These are phyloP conservation scores for Nerophis ophidion DNA, from an alignment of 2,113 vertebrate species.

Conservation along the genomic window DNA sequence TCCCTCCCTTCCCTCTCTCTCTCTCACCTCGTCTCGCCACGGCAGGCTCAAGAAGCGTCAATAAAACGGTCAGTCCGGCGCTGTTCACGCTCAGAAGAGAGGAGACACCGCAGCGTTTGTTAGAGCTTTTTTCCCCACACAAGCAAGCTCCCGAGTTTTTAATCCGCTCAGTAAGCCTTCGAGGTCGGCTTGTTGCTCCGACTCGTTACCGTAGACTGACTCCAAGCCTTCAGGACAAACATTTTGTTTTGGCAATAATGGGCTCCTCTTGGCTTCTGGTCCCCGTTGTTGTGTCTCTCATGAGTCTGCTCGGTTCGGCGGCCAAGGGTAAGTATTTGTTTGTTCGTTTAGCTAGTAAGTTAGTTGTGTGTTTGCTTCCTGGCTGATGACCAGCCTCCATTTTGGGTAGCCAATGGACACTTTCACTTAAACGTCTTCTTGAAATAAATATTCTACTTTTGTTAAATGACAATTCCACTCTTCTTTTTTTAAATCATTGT, in stretches of 20 bases:
- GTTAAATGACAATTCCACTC: too few relatives aligned
- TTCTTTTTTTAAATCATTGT: too few relatives aligned
- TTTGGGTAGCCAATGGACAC: slow-evolving; percentile 18
- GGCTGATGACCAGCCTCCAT: slow-evolving; percentile 23
- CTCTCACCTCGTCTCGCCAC: slow-evolving; percentile 1
- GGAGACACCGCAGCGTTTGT: neutral
- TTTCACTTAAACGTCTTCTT: neutral
- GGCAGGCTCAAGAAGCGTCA: slow-evolving; percentile 5
- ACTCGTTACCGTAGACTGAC: slow-evolving; percentile 4
- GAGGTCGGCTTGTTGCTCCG: slow-evolving; percentile 18
- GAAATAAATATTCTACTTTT: too few relatives aligned
- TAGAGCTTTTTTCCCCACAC: slow-evolving; percentile 13
- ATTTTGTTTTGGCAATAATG: slow-evolving; percentile 20
- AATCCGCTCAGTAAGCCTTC: slow-evolving; percentile 5
- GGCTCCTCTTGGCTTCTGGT: slow-evolving; percentile 18
- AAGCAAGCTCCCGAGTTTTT: neutral
- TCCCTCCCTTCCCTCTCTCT: slow-evolving; percentile 16
- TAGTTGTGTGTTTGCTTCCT: slow-evolving; percentile 14
- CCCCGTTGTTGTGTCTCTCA: slow-evolving; percentile 13
- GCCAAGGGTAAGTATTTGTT: slow-evolving; percentile 35
- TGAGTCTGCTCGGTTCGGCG: slow-evolving; percentile 34
- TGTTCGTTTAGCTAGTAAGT: neutral
- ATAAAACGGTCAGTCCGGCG: slow-evolving; percentile 7
- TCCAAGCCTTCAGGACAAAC: neutral
- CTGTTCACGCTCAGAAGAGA: neutral